Percentiles rank a stretch among this genome's conserved stretches.
Evolutionary conservation across 1,140 invertebrate genomes (phyloP).

Genomic region (Lepidurus packardi): DNA sequence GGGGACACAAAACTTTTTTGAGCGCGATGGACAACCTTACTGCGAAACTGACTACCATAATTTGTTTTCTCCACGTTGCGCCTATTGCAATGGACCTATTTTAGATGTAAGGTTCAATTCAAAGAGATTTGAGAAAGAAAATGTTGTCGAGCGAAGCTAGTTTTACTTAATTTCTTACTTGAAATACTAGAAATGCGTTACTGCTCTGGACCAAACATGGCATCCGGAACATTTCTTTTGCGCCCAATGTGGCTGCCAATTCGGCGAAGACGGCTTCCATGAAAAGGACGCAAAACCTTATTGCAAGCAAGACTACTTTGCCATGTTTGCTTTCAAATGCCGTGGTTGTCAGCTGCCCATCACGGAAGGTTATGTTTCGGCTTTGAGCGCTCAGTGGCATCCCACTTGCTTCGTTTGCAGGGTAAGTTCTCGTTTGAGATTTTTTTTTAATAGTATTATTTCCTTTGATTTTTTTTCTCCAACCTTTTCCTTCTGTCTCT

Average conservation of each 20-base stretch:
- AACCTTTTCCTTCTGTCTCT: conserved; percentile 13
- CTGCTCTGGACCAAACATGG: conserved; percentile 96
- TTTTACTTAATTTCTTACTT: conserved; percentile 14
- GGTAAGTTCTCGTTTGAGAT: conserved; percentile 59
- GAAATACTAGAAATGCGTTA: conserved; percentile 88
- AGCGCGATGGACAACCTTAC: conserved; percentile 90
- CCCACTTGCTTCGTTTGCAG: conserved; percentile 98
- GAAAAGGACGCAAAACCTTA: conserved; percentile 90
- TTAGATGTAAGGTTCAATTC: conserved; percentile 69
- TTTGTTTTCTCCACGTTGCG: conserved; percentile 94
- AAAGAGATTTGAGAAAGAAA: conserved; percentile 28
- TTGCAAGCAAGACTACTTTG: conserved; percentile 92
- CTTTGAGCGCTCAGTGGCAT: conserved; percentile 97
- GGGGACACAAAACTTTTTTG: conserved; percentile 97
- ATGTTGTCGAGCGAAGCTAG: background rate
- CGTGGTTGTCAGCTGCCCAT: conserved; percentile 94
- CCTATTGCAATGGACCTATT: conserved; percentile 97
- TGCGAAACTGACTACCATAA: conserved; percentile 98
- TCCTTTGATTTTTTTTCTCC: conserved; percentile 25
- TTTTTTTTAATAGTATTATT: background rate
- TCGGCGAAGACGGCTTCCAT: conserved; percentile 94
- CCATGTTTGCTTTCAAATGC: conserved; percentile 98
- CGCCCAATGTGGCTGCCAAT: conserved; percentile 92
- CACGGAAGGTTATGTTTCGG: conserved; percentile 98
- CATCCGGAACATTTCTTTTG: conserved; percentile 99